phyloP scores from a whole-genome alignment of 2,888 invertebrate genomes.

The Leistus spinibarbis region DNA sequence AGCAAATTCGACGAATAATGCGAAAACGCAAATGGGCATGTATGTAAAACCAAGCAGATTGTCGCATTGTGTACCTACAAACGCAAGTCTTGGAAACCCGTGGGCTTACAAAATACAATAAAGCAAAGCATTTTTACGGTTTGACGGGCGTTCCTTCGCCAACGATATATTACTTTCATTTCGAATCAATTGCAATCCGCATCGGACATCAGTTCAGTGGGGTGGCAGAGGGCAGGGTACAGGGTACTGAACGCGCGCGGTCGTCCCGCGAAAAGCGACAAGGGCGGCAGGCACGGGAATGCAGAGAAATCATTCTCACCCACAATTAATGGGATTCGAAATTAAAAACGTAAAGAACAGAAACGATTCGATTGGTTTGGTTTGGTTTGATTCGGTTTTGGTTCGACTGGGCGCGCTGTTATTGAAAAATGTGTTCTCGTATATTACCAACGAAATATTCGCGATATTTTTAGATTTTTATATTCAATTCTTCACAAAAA shows the following conservation, averaged over 20 bases:
- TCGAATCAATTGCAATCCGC: slow-evolving; percentile 56
- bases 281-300: slow-evolving; percentile 17
- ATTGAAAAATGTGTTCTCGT: slow-evolving; percentile 33
- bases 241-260: neutral
- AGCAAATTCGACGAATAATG: no score
- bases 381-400: slow-evolving; percentile 33
- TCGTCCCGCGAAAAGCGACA: slow-evolving; percentile 4
- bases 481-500: no score
- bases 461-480: neutral
- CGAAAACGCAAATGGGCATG: neutral
- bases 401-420: slow-evolving; percentile 31
- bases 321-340: slow-evolving; percentile 57
- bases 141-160: slow-evolving; percentile 51
- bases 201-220: slow-evolving; percentile 34
- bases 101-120: slow-evolving; percentile 42
- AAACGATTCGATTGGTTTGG: slow-evolving; percentile 45
- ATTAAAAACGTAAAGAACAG: slow-evolving; percentile 56
- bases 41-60: slow-evolving; percentile 15
- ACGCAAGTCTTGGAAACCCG: slow-evolving; percentile 33
- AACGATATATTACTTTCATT: slow-evolving; percentile 59
- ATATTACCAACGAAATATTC: neutral
- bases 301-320: slow-evolving; percentile 48
- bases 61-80: neutral
- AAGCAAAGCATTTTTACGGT: slow-evolving; percentile 55
- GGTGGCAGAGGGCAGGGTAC: slow-evolving; percentile 1